Percentiles rank a stretch among this genome's conserved stretches.
Conservation (phyloP, 2,888 invertebrate genomes). For the Odontomyia ornata region DNA sequence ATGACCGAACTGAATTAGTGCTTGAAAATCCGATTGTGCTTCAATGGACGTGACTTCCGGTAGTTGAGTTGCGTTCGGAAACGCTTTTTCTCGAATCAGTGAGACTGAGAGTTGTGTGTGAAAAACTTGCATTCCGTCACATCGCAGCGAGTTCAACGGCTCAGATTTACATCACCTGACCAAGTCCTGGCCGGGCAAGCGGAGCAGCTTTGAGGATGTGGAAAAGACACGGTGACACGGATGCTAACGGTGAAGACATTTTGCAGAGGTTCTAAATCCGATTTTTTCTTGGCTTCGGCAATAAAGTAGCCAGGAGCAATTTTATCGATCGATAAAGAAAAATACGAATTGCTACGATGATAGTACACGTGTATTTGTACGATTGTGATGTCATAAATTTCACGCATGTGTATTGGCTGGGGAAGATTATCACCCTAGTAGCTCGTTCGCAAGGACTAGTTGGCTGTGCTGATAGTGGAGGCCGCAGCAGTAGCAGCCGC, state of each 20-base stretch:
- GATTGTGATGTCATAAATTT: conserved; percentile 50
- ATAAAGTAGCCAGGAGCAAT: conserved; percentile 43
- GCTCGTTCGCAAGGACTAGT: neutral
- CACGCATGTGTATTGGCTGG: conserved; percentile 40
- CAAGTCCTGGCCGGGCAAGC: too few species aligned
- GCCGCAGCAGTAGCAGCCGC: neutral
- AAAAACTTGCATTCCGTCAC: conserved; percentile 11
- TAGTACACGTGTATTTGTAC: conserved; percentile 50
- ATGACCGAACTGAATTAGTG: neutral
- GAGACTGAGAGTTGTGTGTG: conserved; percentile 7
- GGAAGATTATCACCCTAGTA: conserved; percentile 17
- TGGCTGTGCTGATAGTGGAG: neutral
- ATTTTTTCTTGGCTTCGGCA: conserved; percentile 34
- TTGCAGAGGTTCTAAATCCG: neutral
- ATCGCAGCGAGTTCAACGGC: conserved; percentile 1
- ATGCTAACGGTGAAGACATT: conserved; percentile 12
- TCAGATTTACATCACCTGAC: neutral
- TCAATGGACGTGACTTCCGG: neutral
- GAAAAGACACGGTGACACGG: neutral
- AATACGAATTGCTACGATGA: conserved; percentile 50
- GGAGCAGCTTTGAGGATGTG: neutral
- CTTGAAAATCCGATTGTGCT: neutral
- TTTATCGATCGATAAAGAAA: conserved; percentile 51
- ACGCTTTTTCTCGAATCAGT: neutral
- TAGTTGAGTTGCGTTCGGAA: neutral